phyloP scores from a whole-genome alignment of 2,797 vertebrate genomes.

The Telmatherina bonti region DNA sequence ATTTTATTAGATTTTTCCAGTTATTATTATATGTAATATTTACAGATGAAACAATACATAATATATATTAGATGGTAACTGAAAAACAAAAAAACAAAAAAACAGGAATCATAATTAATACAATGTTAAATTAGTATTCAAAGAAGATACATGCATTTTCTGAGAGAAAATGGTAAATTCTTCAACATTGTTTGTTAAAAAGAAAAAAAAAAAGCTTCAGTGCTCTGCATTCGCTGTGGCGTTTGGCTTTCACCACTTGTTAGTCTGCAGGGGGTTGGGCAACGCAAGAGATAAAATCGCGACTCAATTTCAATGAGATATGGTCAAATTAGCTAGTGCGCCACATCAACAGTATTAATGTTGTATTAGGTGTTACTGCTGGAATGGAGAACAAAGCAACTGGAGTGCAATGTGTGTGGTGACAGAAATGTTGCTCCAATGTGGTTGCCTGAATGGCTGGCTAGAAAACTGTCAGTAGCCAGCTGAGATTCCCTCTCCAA shows the following conservation, averaged over 20 bases:
- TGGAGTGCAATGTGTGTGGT: conserved; percentile 13
- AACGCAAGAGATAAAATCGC: conserved; percentile 33
- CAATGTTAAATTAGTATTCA: conserved; percentile 63
- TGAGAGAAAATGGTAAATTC: conserved; percentile 35
- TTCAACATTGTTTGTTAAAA: conserved; percentile 49
- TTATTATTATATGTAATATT: conserved; percentile 74
- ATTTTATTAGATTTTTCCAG: conserved; percentile 68
- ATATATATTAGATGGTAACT: conserved; percentile 52
- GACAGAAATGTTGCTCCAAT: conserved; percentile 5
- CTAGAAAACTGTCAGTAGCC: conserved; percentile 34
- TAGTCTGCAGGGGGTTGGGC: conserved; percentile 30
- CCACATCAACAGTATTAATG: conserved; percentile 42
- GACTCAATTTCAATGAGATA: conserved; percentile 55
- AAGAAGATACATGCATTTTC: conserved; percentile 47
- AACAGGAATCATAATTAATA: conserved; percentile 46
- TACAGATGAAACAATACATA: conserved; percentile 65
- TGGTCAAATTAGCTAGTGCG: conserved; percentile 34
- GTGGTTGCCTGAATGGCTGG: conserved; percentile 2
- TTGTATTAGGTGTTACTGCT: conserved; percentile 27
- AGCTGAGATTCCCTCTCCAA: conserved; percentile 17
- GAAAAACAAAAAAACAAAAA: too few relatives aligned
- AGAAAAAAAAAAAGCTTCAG: conserved; percentile 20
- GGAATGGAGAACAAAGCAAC: conserved; percentile 32
- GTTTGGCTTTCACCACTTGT: conserved; percentile 36
- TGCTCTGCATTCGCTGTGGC: conserved; percentile 31